phyloP scores from a whole-genome alignment of 1,140 invertebrate genomes.

The Limonius californicus region DNA sequence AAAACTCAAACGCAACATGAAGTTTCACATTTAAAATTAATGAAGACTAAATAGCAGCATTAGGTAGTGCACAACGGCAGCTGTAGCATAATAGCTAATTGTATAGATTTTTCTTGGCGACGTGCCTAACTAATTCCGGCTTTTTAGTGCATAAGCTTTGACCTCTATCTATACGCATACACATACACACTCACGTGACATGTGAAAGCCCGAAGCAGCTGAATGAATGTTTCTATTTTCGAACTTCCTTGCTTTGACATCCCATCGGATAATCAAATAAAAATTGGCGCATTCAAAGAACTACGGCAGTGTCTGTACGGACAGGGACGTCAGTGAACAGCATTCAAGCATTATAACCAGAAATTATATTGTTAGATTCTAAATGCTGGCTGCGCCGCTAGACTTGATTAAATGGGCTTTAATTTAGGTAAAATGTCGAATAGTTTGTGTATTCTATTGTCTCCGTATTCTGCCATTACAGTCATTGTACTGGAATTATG shows the following conservation, averaged over 20 bases:
- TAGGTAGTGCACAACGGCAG: not conserved
- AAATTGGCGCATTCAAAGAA: too few relatives aligned
- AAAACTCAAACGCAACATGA: too few relatives aligned
- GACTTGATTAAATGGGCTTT: slow-evolving; percentile 9
- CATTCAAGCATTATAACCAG: not conserved
- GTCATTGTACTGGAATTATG: slow-evolving; percentile 5
- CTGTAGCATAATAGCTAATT: not conserved
- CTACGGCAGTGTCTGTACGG: not conserved
- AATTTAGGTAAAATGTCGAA: slow-evolving; percentile 5
- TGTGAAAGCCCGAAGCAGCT: not conserved
- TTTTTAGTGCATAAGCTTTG: slow-evolving; percentile 4
- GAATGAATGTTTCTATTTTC: not conserved
- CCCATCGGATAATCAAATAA: too few relatives aligned
- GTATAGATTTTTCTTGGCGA: slow-evolving; percentile 2
- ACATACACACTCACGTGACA: not conserved
- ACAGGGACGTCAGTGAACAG: not conserved
- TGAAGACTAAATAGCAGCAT: not conserved
- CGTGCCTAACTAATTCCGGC: not conserved
- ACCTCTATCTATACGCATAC: not conserved
- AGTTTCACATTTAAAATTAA: not conserved
- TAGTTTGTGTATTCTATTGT: slow-evolving; percentile 7
- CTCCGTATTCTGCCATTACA: not conserved
- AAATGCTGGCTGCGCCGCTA: not conserved
- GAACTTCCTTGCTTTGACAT: too few relatives aligned
- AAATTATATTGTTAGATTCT: slow-evolving; percentile 4